phyloP scores from a whole-genome alignment of 2,888 invertebrate species.

The Tetragnatha montana region DNA sequence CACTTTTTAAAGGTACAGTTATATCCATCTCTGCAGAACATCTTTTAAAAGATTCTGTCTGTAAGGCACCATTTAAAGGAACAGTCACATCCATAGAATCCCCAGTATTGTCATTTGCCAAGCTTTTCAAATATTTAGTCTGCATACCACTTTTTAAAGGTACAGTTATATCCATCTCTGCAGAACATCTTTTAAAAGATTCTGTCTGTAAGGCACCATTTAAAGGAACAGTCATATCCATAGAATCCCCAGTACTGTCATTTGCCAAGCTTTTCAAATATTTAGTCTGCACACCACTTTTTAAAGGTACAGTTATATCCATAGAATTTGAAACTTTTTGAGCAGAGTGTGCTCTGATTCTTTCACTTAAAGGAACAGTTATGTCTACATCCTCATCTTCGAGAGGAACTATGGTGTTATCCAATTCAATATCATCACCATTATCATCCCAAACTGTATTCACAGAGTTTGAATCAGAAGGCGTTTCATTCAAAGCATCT shows the following conservation, averaged over 20 bases:
- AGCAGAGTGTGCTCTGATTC: no score
- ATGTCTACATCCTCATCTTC: no score
- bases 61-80: background rate
- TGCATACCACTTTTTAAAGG: no score
- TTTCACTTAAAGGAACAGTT: no score
- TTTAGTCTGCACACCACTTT: no score
- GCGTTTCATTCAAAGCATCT: slow-evolving; percentile 1
- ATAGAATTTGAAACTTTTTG: background rate
- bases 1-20: no score
- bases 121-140: no score
- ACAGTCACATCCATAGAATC: background rate
- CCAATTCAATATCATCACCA: background rate
- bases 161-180: background rate
- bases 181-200: background rate
- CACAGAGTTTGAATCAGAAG: background rate
- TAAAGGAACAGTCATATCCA: background rate
- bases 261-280: no score
- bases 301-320: background rate
- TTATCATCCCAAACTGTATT: background rate
- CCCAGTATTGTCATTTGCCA: no score
- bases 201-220: background rate
- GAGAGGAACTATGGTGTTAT: no score
- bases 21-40: background rate
- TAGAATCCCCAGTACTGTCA: background rate
- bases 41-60: background rate